Base-by-base conservation (phyloP, 1,140 invertebrate species). In the Brevipalpus yothersi region DNA sequence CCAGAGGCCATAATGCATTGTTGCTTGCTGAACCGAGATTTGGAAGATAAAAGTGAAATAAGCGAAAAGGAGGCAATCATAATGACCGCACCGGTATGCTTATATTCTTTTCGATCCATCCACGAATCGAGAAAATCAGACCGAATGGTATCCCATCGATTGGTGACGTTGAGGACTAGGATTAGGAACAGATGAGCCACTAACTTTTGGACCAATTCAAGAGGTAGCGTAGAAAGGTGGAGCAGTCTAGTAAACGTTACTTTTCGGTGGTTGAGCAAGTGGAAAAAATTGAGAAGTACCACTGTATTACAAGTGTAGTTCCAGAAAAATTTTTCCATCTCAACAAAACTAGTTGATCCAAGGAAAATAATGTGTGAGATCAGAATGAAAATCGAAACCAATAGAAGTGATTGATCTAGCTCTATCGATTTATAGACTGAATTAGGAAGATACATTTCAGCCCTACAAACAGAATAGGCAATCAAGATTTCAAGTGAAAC, bases 301-400 rank as follows among this genome's bases (percentile, higher is more conserved):
- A 63, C 9, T 0, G 53, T 56, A 11, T 55, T 39, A 15, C 56
- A 31, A 19, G 58, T 21, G 49, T 56, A 60, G 31, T 40, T 19
- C 61, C 61, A 64, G 43, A 41, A 64, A n/a, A 58, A 54, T 40
- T 59, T 58, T 56, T 64, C 63, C 15, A 42, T 55, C 23, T 63
- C 61, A 1, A 64, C 56, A 60, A 59, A 64, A 58, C 53, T 62
- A 3, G 61, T 64, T 7, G 61, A 62, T 59, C n/a, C 31, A 23
- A 62, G 51, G 21, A 59, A 23, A n/a, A 62, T 5, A 0, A 40
- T 4, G n/a, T 47, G 19, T 5, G 45, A 39, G 21, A 45, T 23
- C 13, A 60, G 8, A 39, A 40, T 21, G 3, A 49, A 42, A 17
- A 56, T 15, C 8, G 40, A 23, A 31, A 47, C 42, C 19, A 41